Conservation (phyloP, 2,888 invertebrate species). For the Allophyes oxyacanthae region DNA sequence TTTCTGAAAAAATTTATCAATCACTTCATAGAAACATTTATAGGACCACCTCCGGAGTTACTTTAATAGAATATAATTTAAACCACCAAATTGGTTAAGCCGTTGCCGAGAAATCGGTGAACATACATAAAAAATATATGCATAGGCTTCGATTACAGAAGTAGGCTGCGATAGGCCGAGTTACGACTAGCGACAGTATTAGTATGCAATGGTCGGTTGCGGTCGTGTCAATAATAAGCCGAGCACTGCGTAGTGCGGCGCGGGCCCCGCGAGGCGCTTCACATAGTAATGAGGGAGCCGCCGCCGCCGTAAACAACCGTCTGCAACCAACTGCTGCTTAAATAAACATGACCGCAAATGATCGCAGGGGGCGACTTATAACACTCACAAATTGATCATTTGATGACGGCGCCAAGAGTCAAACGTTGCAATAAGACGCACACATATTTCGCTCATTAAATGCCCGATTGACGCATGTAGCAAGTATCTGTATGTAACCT, state of each 20-base stretch:
- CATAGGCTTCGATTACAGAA: no score
- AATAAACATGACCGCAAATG: neutral
- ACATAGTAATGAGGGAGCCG: conserved; percentile 9
- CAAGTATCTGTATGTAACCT: no score
- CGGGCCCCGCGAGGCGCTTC: neutral
- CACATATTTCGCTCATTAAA: no score
- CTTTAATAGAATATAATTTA: no score
- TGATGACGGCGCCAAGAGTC: neutral
- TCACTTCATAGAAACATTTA: no score
- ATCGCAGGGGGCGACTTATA: neutral
- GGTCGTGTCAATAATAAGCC: conserved; percentile 22
- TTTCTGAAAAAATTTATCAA: no score
- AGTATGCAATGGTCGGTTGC: conserved; percentile 6
- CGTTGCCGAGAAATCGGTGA: no score
- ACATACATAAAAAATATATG: no score
- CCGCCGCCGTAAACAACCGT: conserved; percentile 1
- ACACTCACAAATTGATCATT: neutral
- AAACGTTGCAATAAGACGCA: neutral
- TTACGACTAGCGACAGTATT: neutral
- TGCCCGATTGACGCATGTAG: no score
- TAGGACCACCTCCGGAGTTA: no score
- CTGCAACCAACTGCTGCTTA: neutral
- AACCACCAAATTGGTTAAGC: no score
- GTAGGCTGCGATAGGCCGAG: neutral
- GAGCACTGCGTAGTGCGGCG: neutral